Base-by-base conservation (phyloP, 1,140 invertebrate species). In the Hermatobates lingyangjiaoensis region DNA sequence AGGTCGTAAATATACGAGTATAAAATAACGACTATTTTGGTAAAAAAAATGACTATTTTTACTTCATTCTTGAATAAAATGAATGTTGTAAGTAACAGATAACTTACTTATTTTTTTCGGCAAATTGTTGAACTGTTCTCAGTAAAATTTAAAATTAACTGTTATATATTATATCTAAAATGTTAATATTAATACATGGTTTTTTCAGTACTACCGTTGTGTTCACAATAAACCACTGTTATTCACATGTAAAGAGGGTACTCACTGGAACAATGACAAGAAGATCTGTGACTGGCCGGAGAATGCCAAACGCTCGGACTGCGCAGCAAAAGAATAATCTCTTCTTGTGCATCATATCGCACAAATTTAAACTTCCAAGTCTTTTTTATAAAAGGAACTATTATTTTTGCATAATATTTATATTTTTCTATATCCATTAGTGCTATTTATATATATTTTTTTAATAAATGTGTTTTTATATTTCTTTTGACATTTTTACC, bases 281-380 rank as follows among this genome's bases (percentile, higher is more conserved):
- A 74, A 74, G 51, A 73, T 82, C 18, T 87, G 85, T 61, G 83
- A 85, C 64, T 87, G 83, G 83, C 80, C 82, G 3, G 71, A 74
- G 30, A 81, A 24, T 44, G 27, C 21, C 3, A 44, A 47, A 27
- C 21, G 52, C 15, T 40, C 39, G n/a, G 51, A 53, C 27, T 58
- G 57, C 52, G n/a, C n/a, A n/a, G n/a, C n/a, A n/a, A n/a, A n/a
- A n/a, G n/a, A n/a, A n/a, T n/a, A n/a, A n/a, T n/a, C n/a, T n/a
- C n/a, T n/a, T n/a, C n/a, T n/a, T n/a, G n/a, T n/a, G n/a, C n/a
- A n/a, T n/a, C n/a, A n/a, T n/a, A n/a, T n/a, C n/a, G n/a, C n/a
- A n/a, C n/a, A n/a, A n/a, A n/a, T n/a, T n/a, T n/a, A n/a, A n/a
- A n/a, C n/a, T n/a, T n/a, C n/a, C n/a, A n/a, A n/a, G n/a, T n/a